These are phyloP conservation scores for Paracentrotus lividus DNA, from an alignment of 53 echinoderm and acorn worm genomes.

Conservation along the genomic window DNA sequence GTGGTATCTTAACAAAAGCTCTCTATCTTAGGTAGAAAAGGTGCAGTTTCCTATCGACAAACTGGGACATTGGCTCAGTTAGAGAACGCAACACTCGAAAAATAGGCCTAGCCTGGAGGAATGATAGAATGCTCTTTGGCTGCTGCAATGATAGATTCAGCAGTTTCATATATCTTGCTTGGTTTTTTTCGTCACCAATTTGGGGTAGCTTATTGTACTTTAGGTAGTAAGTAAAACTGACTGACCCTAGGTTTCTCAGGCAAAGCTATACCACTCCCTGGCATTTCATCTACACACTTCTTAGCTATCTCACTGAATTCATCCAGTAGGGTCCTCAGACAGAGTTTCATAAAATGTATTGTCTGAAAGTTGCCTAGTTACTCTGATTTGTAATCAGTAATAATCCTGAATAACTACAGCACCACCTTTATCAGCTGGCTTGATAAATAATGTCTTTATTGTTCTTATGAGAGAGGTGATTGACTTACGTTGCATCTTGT, in stretches of 20 bases:
- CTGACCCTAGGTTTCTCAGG: constrained; percentile 8
- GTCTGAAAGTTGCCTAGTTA: background rate
- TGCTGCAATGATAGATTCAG: background rate
- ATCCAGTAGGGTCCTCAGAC: background rate
- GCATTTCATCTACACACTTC: constrained; percentile 22
- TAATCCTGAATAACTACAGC: too few relatives aligned
- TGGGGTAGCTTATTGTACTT: constrained; percentile 35
- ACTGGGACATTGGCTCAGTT: constrained; percentile 30
- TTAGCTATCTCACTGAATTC: background rate
- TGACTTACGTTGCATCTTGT: too few relatives aligned
- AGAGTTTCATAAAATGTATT: background rate
- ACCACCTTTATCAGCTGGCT: too few relatives aligned
- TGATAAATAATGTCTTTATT: too few relatives aligned
- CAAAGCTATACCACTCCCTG: constrained; percentile 3
- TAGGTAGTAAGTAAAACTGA: constrained; percentile 43
- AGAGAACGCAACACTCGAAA: background rate
- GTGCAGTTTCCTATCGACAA: background rate
- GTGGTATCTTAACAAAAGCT: too few relatives aligned
- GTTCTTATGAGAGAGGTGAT: too few relatives aligned
- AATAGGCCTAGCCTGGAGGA: too few relatives aligned
- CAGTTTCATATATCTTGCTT: background rate
- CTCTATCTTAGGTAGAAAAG: too few relatives aligned
- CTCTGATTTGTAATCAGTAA: too few relatives aligned
- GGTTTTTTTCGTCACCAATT: constrained; percentile 37
- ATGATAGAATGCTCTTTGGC: too few relatives aligned